Base-by-base conservation (phyloP, 2,797 vertebrate species). In the Sylvia borin region DNA sequence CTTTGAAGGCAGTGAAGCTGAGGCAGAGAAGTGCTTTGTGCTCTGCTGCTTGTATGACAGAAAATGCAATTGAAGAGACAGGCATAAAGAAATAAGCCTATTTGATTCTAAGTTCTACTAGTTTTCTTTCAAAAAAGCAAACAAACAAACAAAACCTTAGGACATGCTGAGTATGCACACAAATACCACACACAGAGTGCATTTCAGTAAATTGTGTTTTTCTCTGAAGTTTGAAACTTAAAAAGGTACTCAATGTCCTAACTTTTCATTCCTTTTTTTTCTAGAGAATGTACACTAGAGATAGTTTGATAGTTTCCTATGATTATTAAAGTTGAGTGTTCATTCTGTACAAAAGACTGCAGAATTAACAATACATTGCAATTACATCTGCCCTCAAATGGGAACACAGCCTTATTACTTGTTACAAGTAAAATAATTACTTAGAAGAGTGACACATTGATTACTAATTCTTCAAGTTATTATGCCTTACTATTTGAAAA, bases 401-500 rank as follows among this genome's bases (percentile, higher is more conserved):
- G 88, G 91, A 96, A 92, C 79, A 91, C 55, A 89, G 94, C 65
- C 95, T 95, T 96, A 89, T 96, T 80, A 94, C 92, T 96, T 91
- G 80, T 96, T 88, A 85, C 81, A 85, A 95, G 80, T 85, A 94
- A 95, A 97, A 90, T 86, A 96, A 95, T 97, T 96, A 94, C 86
- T 92, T 94, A 50, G 57, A 72, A 90, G 86, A 97, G 85, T 97
- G 91, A 94, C 80, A 75, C 94, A 94, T 94, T 97, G 68, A 92
- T 95, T 96, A 96, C 87, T 96, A 90, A 96, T 96, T 93, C 85
- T 83, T 92, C 77, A 88, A 57, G 53, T 97, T 97, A 96, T 97
- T 95, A 88, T 94, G 84, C 84, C 93, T 83, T 87, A 90, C 80
- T 95, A 70, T 90, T 96, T 88, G 94, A 86, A 96, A 97, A 96